Evolutionary conservation across 1,140 invertebrate species (phyloP).

Genomic region (Calosoma granatense): DNA sequence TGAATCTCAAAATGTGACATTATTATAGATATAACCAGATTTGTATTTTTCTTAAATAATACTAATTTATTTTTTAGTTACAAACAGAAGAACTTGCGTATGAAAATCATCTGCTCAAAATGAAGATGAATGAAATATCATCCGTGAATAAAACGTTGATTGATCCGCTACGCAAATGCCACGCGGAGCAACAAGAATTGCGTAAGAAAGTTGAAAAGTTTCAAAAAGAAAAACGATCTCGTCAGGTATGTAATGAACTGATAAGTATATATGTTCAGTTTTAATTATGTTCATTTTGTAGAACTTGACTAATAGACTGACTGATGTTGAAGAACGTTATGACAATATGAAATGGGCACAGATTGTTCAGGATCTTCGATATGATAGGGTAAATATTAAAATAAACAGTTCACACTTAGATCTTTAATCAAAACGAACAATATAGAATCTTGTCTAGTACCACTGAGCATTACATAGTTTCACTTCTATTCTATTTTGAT

Average conservation of each 20-base stretch:
- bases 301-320: too few species aligned
- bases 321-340: too few species aligned
- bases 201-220: too few species aligned
- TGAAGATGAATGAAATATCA: slow-evolving; percentile 49
- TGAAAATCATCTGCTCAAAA: slow-evolving; percentile 66
- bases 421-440: too few species aligned
- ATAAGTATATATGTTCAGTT: too few species aligned
- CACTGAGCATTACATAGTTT: too few species aligned
- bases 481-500: background rate
- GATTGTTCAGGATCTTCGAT: slow-evolving; percentile 65
- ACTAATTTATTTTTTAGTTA: slow-evolving; percentile 53
- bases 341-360: slow-evolving; percentile 66
- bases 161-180: slow-evolving; percentile 57
- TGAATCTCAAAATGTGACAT: slow-evolving; percentile 4
- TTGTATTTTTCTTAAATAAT: too few species aligned
- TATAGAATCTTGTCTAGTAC: too few species aligned
- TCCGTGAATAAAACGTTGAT: slow-evolving; percentile 62
- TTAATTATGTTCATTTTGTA: too few species aligned
- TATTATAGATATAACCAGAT: slow-evolving; percentile 11
- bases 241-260: slow-evolving; percentile 33
- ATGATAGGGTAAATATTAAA: slow-evolving; percentile 58
- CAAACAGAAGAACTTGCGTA: slow-evolving; percentile 77
- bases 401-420: too few species aligned
- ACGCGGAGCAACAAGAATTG: slow-evolving; percentile 55
- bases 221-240: slow-evolving; percentile 64